Conservation (phyloP, 2,888 invertebrate species). For the Tachina fera region DNA sequence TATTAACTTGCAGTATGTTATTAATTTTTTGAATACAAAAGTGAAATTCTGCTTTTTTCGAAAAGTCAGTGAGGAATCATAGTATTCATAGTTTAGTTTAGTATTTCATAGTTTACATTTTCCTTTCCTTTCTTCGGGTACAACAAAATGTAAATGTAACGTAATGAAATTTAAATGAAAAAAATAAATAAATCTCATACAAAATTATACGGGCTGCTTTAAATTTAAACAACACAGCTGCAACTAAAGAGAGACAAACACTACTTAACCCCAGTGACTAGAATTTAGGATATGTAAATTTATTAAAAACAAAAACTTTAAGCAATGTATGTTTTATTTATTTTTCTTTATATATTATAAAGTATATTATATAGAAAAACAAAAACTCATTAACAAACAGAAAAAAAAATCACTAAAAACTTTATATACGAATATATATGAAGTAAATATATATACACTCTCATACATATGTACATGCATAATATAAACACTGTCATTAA, state of each 20-base stretch:
- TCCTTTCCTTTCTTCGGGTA: slow-evolving; percentile 50
- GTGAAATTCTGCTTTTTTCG: too few relatives aligned
- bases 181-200: slow-evolving; percentile 39
- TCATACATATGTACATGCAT: too few relatives aligned
- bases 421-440: not conserved
- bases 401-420: slow-evolving; percentile 42
- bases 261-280: slow-evolving; percentile 70
- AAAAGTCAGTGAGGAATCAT: too few relatives aligned
- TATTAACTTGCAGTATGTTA: too few relatives aligned
- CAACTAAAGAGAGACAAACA: slow-evolving; percentile 70
- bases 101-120: slow-evolving; percentile 63
- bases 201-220: slow-evolving; percentile 68
- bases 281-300: slow-evolving; percentile 69
- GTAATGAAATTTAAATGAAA: slow-evolving; percentile 7
- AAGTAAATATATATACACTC: not conserved
- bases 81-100: too few relatives aligned
- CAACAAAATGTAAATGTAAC: slow-evolving; percentile 41
- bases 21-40: too few relatives aligned
- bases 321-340: slow-evolving; percentile 50
- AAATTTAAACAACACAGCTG: slow-evolving; percentile 63
- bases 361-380: slow-evolving; percentile 21
- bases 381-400: slow-evolving; percentile 36
- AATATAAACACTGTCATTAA: slow-evolving; percentile 13
- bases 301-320: slow-evolving; percentile 29
- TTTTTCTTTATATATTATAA: slow-evolving; percentile 48